phyloP scores from a whole-genome alignment of 2,888 invertebrate genomes.

The Camponotus fellah region DNA sequence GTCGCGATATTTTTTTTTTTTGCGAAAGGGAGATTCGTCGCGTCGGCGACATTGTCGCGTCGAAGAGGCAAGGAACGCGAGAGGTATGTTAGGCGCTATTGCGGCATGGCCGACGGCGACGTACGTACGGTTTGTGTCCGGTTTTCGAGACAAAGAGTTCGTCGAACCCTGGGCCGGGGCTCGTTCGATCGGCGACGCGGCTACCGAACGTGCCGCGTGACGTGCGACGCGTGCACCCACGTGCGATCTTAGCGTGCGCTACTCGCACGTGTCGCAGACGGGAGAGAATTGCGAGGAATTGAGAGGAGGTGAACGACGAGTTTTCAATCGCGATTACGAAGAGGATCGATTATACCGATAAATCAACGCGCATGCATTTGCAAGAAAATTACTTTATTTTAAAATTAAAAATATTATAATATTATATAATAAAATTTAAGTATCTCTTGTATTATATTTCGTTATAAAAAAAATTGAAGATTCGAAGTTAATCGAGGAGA shows the following conservation, averaged over 20 bases:
- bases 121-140: conserved; percentile 72
- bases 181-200: conserved; percentile 67
- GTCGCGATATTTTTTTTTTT: conserved; percentile 4
- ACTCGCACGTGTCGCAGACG: conserved; percentile 42
- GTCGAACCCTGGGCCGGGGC: conserved; percentile 68
- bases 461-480: not conserved
- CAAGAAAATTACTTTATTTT: not conserved
- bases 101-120: conserved; percentile 41
- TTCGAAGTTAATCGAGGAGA: not conserved
- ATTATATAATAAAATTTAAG: not conserved
- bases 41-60: conserved; percentile 47
- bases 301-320: not conserved
- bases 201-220: conserved; percentile 74
- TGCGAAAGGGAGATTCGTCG: not conserved
- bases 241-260: conserved; percentile 43
- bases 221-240: conserved; percentile 69
- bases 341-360: not conserved
- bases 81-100: conserved; percentile 53
- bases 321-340: not conserved
- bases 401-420: not conserved
- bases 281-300: not conserved
- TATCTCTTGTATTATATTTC: not conserved
- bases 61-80: conserved; percentile 50
- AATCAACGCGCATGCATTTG: not conserved
- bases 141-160: conserved; percentile 75